Percentiles rank a stretch among this genome's conserved stretches.
Conservation (phyloP, 2,888 invertebrate species). For the Melieria crassipennis region DNA sequence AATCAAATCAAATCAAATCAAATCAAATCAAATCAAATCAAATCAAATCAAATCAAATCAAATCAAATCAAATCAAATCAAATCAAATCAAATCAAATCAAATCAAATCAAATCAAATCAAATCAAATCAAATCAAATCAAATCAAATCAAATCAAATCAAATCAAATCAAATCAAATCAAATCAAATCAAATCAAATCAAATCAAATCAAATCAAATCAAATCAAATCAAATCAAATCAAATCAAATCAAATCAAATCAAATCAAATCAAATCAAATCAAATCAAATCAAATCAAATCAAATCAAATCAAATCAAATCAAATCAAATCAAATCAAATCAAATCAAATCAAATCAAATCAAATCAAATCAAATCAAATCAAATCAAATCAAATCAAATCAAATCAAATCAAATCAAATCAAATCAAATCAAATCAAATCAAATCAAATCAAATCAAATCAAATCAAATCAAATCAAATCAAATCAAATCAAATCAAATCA, state of each 20-base stretch:
- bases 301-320: conserved; percentile 2
- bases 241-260: neutral
- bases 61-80: neutral
- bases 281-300: conserved; percentile 2
- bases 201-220: neutral
- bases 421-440: neutral
- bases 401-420: conserved; percentile 2
- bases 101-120: neutral
- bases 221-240: neutral
- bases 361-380: neutral
- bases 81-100: neutral
- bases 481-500: neutral
- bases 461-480: conserved; percentile 1
- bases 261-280: neutral
- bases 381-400: neutral
- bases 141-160: conserved; percentile 2
- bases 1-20: conserved; percentile 2
- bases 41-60: neutral
- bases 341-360: neutral
- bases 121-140: neutral
- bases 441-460: conserved; percentile 2
- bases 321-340: conserved; percentile 1
- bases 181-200: conserved; percentile 1
- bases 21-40: conserved; percentile 1
- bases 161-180: conserved; percentile 2